A percentile compares a stretch with the other conserved stretches of the same genome.
Conservation (phyloP, 2,888 invertebrate genomes). For the Willowsia nigromaculata region DNA sequence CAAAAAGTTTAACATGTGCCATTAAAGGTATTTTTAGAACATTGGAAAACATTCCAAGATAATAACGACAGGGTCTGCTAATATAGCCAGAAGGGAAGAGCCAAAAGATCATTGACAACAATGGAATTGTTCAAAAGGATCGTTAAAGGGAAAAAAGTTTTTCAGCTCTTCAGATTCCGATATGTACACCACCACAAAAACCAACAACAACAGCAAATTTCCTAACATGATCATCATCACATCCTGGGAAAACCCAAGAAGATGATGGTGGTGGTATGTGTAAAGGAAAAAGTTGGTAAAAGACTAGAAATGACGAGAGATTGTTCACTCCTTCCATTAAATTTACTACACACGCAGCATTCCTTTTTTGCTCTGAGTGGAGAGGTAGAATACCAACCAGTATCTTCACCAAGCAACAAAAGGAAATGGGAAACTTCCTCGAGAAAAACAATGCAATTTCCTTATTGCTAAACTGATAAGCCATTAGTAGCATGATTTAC, state of each 20-base stretch:
- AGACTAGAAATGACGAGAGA: not conserved
- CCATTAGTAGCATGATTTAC: constrained; percentile 67
- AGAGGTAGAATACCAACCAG: too few species aligned
- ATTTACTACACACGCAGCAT: not conserved
- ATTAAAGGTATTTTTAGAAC: constrained; percentile 21
- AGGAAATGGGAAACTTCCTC: constrained; percentile 56
- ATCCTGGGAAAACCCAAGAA: not conserved
- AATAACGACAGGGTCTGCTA: not conserved
- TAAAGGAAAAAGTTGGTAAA: constrained; percentile 8
- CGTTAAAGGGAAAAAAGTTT: not conserved
- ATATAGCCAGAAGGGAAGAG: not conserved
- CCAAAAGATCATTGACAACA: not conserved
- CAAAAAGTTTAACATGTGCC: not conserved
- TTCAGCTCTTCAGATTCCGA: not conserved
- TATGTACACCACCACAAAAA: not conserved
- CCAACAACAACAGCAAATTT: not conserved
- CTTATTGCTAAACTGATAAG: constrained; percentile 56
- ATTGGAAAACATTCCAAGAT: not conserved
- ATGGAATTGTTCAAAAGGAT: not conserved
- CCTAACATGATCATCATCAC: not conserved
- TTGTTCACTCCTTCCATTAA: constrained; percentile 2
- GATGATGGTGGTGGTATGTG: not conserved
- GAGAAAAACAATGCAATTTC: constrained; percentile 61
- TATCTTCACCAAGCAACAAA: not conserved
- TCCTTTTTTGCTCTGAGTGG: not conserved